Evolutionary conservation across 2,797 vertebrate species (phyloP).

Genomic region (Hypotaenidia philippensis): DNA sequence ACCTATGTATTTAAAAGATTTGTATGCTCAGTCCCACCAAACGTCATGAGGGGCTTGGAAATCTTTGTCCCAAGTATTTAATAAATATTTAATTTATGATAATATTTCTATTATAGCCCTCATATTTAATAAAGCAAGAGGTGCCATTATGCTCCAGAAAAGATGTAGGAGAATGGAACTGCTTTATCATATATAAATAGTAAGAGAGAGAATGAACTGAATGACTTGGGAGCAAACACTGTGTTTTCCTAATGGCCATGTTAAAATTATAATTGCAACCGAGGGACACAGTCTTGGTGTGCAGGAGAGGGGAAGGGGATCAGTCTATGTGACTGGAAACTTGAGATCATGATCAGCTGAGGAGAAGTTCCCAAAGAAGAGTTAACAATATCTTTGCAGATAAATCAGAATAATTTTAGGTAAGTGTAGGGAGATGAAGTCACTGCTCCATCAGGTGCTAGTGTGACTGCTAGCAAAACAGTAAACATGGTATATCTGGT

Average conservation of each 20-base stretch:
- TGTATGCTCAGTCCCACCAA: background rate
- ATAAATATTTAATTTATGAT: background rate
- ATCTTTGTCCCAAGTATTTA: background rate
- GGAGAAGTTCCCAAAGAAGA: background rate
- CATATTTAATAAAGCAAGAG: background rate
- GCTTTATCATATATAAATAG: rapidly evolving
- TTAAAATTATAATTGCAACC: background rate
- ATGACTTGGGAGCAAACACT: background rate
- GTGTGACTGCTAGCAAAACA: background rate
- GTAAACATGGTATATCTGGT: background rate
- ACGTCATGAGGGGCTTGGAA: background rate
- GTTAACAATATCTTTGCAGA: background rate
- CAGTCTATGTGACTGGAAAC: background rate
- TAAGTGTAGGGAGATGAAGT: background rate
- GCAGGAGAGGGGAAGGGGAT: background rate
- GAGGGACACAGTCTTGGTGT: background rate
- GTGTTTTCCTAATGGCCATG: background rate
- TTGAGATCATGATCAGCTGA: background rate
- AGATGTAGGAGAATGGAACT: background rate
- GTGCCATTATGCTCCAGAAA: background rate
- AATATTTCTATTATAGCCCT: background rate
- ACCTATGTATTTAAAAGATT: background rate
- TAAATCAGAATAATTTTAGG: background rate
- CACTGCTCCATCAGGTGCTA: background rate
- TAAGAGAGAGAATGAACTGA: background rate